Conservation (phyloP, 2,113 vertebrate species). For the Apteryx owenii region DNA sequence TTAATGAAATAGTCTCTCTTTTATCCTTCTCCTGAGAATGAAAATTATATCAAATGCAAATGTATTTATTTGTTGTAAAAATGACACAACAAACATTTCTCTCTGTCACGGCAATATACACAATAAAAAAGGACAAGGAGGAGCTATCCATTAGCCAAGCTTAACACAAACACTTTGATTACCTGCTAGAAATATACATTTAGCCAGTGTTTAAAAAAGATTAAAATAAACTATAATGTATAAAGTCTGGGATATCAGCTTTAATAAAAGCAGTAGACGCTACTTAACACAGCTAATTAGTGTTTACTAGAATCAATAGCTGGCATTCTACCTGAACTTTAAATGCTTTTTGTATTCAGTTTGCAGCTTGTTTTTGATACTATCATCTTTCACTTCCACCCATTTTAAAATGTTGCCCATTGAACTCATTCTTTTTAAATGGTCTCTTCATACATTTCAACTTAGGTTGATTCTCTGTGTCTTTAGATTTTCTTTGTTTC, state of each 20-base stretch:
- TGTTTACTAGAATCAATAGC: not conserved
- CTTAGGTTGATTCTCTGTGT: not conserved
- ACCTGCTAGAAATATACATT: conserved; percentile 13
- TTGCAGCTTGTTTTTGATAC: not conserved
- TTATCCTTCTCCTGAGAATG: not conserved
- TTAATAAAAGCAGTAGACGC: not conserved
- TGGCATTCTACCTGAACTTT: not conserved
- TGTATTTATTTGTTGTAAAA: conserved; percentile 3
- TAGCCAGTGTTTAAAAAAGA: conserved; percentile 24
- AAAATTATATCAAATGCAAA: not conserved
- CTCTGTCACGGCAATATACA: not conserved
- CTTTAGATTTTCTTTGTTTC: not conserved
- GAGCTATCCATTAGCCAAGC: not conserved
- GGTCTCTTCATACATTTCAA: not conserved
- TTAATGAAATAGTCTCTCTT: not conserved
- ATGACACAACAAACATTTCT: conserved; percentile 18
- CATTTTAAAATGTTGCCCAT: not conserved
- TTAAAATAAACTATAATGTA: not conserved
- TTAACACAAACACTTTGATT: conserved; percentile 22
- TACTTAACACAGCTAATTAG: not conserved
- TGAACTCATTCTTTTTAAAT: not conserved
- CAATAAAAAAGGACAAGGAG: not conserved
- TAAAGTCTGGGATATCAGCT: not conserved
- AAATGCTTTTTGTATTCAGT: not conserved
- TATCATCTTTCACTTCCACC: not conserved